Evolutionary conservation across 2,888 invertebrate genomes (phyloP), one percentile per base, ranked within the genome.

Genomic region (Malacosoma neustria): DNA sequence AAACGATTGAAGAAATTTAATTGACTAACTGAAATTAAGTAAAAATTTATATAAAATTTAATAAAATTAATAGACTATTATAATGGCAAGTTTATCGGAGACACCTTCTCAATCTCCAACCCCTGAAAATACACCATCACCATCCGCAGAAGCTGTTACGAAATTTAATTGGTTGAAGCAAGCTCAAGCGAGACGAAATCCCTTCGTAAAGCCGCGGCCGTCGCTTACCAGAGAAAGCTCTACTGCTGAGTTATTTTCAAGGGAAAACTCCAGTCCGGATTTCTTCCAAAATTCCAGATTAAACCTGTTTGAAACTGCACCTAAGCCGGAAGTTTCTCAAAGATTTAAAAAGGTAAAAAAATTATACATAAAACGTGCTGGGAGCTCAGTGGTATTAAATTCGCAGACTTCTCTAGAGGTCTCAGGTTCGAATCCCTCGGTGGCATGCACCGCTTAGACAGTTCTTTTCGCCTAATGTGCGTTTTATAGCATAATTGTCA

Each of bases 271-370:
- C 1, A 82, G 64, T 46, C 60, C 67, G 4, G 82, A 86, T 36
- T 72, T 85, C 48, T 86, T 84, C 43, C 84, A 85, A 45, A 84
- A 63, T 40, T 86, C 85, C 1, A 64, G 81, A 30, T 40, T 84
- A 32, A 86, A 86, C 43, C 49, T 86, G 6, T 86, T 86, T 32
- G 85, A 86, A 22, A 76, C 82, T 0, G 54, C 72, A 0, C 79
- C 84, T 0, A 81, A 79, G 35, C 81, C 81, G 12, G 84, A 84
- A 52, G 49, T 43, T 11, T 44, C 56, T 3, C 57, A 62, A 22
- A 63, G 65, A 35, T 72, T 62, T 48, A 57, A 53, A 7, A 73
- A 75, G 79, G 82, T 82, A 68, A 42, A 22, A 3, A 1, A n/a
- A n/a, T n/a, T n/a, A n/a, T n/a, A n/a, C n/a, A n/a, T n/a, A n/a